Evolutionary conservation across 2,113 vertebrate genomes (phyloP).

Genomic region (Heterochromis multidens): DNA sequence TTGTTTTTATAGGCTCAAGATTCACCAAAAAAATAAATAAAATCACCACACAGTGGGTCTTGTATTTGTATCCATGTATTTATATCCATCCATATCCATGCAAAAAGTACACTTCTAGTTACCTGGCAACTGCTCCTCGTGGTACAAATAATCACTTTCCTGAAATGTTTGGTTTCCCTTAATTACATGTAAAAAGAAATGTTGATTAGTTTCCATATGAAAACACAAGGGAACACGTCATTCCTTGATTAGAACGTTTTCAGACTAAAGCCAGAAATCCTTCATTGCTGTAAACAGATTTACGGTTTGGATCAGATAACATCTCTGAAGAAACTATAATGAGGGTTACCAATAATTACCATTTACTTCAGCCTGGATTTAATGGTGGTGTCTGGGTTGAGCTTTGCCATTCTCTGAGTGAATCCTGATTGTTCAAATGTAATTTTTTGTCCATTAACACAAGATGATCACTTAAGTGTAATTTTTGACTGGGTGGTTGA

Average conservation of each 20-base stretch:
- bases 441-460: neutral
- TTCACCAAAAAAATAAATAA: neutral
- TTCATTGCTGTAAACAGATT: neutral
- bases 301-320: neutral
- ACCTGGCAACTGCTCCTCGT: neutral
- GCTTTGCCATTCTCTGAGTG: neutral
- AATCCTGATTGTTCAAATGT: neutral
- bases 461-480: slow-evolving; percentile 9
- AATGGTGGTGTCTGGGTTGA: neutral
- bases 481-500: neutral
- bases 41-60: neutral
- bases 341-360: neutral
- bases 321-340: neutral
- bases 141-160: neutral
- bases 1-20: neutral
- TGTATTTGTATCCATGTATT: neutral
- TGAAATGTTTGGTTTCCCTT: neutral
- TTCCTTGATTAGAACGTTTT: slow-evolving; percentile 5
- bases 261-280: slow-evolving; percentile 9
- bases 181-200: neutral
- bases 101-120: neutral
- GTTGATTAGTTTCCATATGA: neutral
- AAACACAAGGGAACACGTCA: neutral
- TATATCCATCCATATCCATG: too few relatives aligned
- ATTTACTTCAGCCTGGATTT: neutral